A percentile compares a stretch with the other conserved stretches of the same genome.
Evolutionary conservation across 2,113 vertebrate species (phyloP).

Genomic region (Murina feae): DNA sequence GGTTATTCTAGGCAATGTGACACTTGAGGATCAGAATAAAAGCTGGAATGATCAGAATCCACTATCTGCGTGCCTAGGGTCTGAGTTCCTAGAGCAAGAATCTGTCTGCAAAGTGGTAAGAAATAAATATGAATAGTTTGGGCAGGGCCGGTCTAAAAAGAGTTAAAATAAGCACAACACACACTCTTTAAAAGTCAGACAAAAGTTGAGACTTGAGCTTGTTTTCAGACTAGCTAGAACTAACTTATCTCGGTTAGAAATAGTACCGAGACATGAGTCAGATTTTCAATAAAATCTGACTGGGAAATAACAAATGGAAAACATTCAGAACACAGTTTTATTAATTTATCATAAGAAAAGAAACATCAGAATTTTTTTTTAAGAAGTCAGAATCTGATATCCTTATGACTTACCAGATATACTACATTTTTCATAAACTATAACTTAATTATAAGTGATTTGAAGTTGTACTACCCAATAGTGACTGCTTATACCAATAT

Average conservation of each 20-base stretch:
- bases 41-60: neutral
- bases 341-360: neutral
- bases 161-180: neutral
- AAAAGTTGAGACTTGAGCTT: neutral
- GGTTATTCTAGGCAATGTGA: neutral
- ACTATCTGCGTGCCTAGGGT: neutral
- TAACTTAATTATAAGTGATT: constrained; percentile 32
- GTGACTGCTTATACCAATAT: neutral
- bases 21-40: neutral
- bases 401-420: neutral
- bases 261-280: neutral
- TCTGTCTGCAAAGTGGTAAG: neutral
- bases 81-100: neutral
- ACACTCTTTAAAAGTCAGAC: neutral
- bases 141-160: accelerated
- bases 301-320: neutral
- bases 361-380: neutral
- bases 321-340: neutral
- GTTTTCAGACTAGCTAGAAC: neutral
- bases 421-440: neutral
- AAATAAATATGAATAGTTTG: neutral
- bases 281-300: constrained; percentile 28
- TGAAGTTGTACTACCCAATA: neutral
- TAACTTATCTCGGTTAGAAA: constrained; percentile 3
- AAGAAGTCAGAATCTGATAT: neutral